phyloP scores from a whole-genome alignment of 2,888 invertebrate genomes.

The Heliconius ethilla region DNA sequence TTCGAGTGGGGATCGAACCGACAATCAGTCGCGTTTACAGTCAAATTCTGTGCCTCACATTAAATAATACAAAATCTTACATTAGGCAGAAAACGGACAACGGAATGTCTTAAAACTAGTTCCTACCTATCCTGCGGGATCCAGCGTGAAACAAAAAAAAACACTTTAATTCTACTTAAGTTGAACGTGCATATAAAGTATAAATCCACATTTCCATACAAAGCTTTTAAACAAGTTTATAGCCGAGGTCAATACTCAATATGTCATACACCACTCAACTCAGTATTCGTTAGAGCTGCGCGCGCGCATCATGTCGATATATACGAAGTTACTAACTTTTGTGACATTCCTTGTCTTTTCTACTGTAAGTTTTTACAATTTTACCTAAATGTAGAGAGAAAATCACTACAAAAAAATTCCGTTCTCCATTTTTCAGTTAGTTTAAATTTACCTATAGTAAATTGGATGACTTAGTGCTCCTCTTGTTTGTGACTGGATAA shows the following conservation, averaged over 20 bases:
- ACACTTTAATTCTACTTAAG: background rate
- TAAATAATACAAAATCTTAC: background rate
- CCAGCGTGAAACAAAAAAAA: background rate
- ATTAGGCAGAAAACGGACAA: background rate
- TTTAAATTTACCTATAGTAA: background rate
- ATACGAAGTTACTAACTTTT: background rate
- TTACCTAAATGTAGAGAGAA: too few relatives aligned
- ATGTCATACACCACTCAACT: background rate
- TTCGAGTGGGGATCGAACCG: too few relatives aligned
- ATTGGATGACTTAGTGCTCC: background rate
- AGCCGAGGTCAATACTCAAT: constrained; percentile 4
- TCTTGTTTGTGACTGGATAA: background rate
- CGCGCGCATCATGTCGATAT: constrained; percentile 1
- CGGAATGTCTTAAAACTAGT: background rate
- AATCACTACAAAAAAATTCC: background rate
- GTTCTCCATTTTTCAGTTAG: background rate
- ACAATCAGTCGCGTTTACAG: background rate
- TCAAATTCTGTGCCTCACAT: too few relatives aligned
- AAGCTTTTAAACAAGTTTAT: constrained; percentile 15
- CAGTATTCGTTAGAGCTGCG: background rate
- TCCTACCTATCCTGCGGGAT: background rate
- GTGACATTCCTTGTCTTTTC: background rate
- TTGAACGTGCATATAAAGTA: background rate
- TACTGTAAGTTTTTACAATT: background rate
- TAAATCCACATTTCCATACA: background rate